Base-by-base conservation (phyloP, 1,140 invertebrate species). In the Lepidurus packardi region DNA sequence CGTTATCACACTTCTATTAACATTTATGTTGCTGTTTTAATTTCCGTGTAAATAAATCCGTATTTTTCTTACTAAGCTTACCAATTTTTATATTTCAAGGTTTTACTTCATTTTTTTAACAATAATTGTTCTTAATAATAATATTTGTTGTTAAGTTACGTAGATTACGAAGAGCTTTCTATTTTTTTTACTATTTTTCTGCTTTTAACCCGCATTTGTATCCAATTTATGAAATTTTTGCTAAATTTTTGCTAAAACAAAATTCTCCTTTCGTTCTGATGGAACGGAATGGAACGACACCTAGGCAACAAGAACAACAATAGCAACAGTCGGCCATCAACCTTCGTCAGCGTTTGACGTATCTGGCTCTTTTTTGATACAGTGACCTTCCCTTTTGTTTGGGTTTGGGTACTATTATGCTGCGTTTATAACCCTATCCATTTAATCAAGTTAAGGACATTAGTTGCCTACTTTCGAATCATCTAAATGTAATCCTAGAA, bases 381-480 rank as follows among this genome's bases (percentile, higher is more conserved):
- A n/a, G 53, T 65, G 53, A 65, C 53, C n/a, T 65, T 65, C 53
- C 53, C 53, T 65, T 65, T 65, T 65, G 53, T 65, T 65, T 65
- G 53, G 53, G 53, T 65, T 65, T 47, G 34, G 3, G 34, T 34
- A 34, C 34, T 34, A 34, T 65, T 21, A 65, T 65, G 53, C 21
- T 16, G n/a, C 9, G 53, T n/a, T 65, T 65, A n/a, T 21, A 65
- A 65, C 21, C 21, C 53, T 5, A 65, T n/a, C 53, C 0, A 4
- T 9, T 65, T 65, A 65, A 21, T 65, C 8, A 11, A 65, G 9
- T 65, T 65, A n/a, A 34, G 53, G 16, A 0, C 0, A 65, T 65
- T 9, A 65, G 53, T 65, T 13, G 1, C 8, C n/a, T 8, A 65
- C n/a, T 16, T 7, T 9, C 21, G 13, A n/a, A 65, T 21, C 16